Conservation (phyloP, 2,888 invertebrate genomes). For the Phania funesta region DNA sequence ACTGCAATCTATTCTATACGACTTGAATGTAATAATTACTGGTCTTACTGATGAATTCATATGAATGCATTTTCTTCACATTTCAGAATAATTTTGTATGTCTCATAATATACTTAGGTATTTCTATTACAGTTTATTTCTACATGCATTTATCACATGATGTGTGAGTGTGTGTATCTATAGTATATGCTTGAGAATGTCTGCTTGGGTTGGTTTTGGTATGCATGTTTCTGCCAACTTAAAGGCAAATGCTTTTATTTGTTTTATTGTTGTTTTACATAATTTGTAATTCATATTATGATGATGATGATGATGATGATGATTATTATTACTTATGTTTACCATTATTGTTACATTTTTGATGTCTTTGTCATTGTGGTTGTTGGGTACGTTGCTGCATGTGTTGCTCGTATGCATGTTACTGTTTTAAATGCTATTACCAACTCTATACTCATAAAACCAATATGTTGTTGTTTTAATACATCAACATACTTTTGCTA, state of each 20-base stretch:
- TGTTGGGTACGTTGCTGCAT: background rate
- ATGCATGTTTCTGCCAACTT: conserved; percentile 26
- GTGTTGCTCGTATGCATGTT: background rate
- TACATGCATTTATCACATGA: background rate
- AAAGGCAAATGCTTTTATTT: conserved; percentile 17
- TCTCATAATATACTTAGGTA: too few relatives aligned
- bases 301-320: conserved; percentile 34
- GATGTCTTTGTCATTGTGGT: conserved; percentile 1
- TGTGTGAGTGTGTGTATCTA: background rate
- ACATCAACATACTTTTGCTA: background rate
- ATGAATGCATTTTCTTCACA: too few relatives aligned
- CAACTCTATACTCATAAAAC: background rate
- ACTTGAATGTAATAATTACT: too few relatives aligned
- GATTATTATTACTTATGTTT: conserved; percentile 21
- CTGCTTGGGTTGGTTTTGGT: background rate
- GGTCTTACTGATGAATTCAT: too few relatives aligned
- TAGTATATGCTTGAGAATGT: background rate
- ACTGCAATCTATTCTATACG: too few relatives aligned
- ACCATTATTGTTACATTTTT: conserved; percentile 24
- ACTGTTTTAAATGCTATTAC: conserved; percentile 8
- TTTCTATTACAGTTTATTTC: background rate
- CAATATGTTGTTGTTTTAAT: background rate
- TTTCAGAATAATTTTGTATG: background rate
- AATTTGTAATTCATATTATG: conserved; percentile 41
- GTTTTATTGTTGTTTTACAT: background rate